phyloP scores from a whole-genome alignment of 2,797 vertebrate genomes.

The Sebastes diaconus region DNA sequence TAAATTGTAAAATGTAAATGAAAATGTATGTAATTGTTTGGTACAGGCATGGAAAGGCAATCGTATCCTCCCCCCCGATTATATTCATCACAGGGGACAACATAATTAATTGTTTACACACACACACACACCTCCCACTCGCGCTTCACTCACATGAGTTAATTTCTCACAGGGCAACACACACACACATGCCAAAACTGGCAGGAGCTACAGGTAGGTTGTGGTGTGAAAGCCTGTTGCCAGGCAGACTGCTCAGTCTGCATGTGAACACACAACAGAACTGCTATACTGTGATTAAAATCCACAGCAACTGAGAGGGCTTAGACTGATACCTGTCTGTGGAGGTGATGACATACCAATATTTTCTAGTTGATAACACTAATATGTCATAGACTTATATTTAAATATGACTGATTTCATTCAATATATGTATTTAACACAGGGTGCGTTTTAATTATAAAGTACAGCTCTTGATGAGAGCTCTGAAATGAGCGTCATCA shows the following conservation, averaged over 20 bases:
- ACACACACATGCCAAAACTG: constrained; percentile 10
- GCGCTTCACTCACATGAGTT: constrained; percentile 15
- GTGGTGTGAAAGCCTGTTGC: constrained; percentile 43
- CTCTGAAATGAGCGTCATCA: background rate
- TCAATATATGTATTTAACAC: background rate
- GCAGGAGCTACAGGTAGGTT: constrained; percentile 46
- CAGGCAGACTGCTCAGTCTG: constrained; percentile 34
- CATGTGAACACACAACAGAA: background rate
- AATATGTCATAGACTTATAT: no score
- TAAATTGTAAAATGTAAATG: background rate
- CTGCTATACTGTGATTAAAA: background rate
- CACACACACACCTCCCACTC: background rate
- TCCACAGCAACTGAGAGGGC: background rate
- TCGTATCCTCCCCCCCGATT: background rate
- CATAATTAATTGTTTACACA: constrained; percentile 51
- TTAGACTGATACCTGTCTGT: background rate
- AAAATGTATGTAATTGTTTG: background rate
- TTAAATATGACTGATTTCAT: background rate
- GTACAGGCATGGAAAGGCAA: background rate
- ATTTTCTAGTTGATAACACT: no score
- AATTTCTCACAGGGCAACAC: constrained; percentile 49
- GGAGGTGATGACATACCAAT: background rate
- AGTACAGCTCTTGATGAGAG: background rate
- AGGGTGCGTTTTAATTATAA: background rate
- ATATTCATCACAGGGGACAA: constrained; percentile 17